A percentile compares a stretch with the other conserved stretches of the same genome.
phyloP scores from a whole-genome alignment of 2,113 vertebrate genomes.

The Prunella himalayana region DNA sequence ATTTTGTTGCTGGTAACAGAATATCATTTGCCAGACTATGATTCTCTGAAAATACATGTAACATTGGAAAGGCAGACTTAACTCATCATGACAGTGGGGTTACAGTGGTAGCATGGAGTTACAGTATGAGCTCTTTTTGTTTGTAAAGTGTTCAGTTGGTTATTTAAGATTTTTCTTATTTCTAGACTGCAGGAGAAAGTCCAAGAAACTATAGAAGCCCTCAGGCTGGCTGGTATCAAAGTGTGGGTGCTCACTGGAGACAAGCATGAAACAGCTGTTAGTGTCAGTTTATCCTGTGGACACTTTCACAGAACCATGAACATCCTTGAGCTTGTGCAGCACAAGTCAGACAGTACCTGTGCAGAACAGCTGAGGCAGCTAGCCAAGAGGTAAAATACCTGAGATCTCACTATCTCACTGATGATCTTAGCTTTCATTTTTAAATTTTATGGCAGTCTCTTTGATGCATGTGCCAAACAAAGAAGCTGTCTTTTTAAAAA shows the following conservation, averaged over 20 bases:
- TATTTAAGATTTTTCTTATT: constrained; percentile 27
- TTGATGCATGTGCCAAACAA: background rate
- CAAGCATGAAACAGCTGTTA: constrained; percentile 94
- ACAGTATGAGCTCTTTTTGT: background rate
- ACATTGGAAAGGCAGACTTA: background rate
- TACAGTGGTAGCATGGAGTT: background rate
- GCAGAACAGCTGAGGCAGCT: constrained; percentile 88
- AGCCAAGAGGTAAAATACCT: constrained; percentile 79
- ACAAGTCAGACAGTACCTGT: constrained; percentile 89
- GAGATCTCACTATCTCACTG: background rate
- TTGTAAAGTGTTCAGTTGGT: background rate
- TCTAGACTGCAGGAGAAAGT: constrained; percentile 94
- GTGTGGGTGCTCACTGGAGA: constrained; percentile 97
- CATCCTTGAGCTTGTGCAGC: constrained; percentile 90
- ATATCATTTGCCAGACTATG: background rate
- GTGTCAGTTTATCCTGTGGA: constrained; percentile 93
- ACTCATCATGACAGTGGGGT: background rate
- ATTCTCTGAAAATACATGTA: background rate
- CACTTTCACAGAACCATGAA: constrained; percentile 97
- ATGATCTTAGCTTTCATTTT: background rate
- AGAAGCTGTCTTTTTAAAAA: background rate
- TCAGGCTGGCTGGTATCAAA: constrained; percentile 95
- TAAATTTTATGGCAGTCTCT: background rate
- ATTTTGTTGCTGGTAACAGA: background rate
- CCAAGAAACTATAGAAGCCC: constrained; percentile 92